Conservation (phyloP, 2,797 vertebrate genomes). For the Ispidina lecontei region DNA sequence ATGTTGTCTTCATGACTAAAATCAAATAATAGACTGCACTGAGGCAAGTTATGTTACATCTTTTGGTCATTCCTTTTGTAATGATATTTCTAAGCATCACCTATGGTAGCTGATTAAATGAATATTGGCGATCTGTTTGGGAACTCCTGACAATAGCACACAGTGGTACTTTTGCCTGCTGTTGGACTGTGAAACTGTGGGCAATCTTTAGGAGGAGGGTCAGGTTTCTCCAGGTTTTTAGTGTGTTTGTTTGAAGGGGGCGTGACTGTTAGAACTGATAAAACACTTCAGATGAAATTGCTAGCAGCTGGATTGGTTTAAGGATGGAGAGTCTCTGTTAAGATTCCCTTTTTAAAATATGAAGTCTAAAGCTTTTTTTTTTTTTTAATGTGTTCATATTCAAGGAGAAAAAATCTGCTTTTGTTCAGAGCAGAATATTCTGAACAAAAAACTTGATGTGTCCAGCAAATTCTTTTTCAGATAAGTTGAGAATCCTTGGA, state of each 20-base stretch:
- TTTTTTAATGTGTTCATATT: not conserved
- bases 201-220: not conserved
- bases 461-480: not conserved
- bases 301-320: not conserved
- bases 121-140: not conserved
- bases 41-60: not conserved
- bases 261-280: not conserved
- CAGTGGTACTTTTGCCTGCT: not conserved
- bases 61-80: not conserved
- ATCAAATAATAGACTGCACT: not conserved
- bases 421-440: not conserved
- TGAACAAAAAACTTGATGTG: no score
- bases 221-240: not conserved
- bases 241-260: not conserved
- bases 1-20: not conserved
- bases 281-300: not conserved
- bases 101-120: not conserved
- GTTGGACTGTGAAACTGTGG: not conserved
- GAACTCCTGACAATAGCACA: not conserved
- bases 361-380: not conserved
- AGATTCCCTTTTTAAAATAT: not conserved
- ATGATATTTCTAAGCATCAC: not conserved
- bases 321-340: not conserved
- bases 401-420: not conserved
- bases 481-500: not conserved